These are phyloP conservation scores for Trematomus bernacchii DNA, from an alignment of 2,797 vertebrate genomes.

Conservation along the genomic window DNA sequence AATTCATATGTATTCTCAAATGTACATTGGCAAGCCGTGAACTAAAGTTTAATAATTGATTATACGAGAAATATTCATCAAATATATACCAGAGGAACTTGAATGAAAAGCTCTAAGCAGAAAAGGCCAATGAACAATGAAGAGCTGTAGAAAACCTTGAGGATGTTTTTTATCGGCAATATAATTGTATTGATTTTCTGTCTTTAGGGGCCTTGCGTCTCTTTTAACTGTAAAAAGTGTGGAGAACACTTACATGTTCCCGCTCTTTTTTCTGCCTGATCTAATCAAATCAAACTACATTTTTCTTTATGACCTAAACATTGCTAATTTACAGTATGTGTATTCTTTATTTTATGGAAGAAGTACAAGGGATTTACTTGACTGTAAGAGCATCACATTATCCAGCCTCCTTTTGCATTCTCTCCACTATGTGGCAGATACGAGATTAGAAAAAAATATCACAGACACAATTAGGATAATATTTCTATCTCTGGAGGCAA, in stretches of 20 bases:
- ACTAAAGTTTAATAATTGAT: slow-evolving; percentile 14
- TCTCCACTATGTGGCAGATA: not conserved
- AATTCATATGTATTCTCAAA: slow-evolving; percentile 1
- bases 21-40: not conserved
- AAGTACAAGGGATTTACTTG: not conserved
- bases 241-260: not conserved
- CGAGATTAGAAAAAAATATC: not conserved
- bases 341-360: not conserved
- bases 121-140: slow-evolving; percentile 14
- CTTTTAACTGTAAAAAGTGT: not conserved
- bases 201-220: slow-evolving; percentile 12
- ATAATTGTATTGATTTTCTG: slow-evolving; percentile 44
- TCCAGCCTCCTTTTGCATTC: not conserved
- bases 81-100: slow-evolving; percentile 5
- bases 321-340: not conserved
- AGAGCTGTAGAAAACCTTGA: slow-evolving; percentile 19
- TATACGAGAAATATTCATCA: slow-evolving; percentile 3
- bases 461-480: not conserved
- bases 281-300: not conserved
- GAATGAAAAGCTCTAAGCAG: slow-evolving; percentile 29
- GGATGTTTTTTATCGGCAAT: slow-evolving; percentile 40
- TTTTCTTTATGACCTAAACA: not conserved
- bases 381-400: not conserved
- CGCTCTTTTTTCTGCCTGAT: not conserved
- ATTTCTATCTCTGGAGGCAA: not conserved